A percentile compares a stretch with the other conserved stretches of the same genome.
Conservation (phyloP, 1,140 invertebrate species). For the Pseudobourletiella spinata region DNA sequence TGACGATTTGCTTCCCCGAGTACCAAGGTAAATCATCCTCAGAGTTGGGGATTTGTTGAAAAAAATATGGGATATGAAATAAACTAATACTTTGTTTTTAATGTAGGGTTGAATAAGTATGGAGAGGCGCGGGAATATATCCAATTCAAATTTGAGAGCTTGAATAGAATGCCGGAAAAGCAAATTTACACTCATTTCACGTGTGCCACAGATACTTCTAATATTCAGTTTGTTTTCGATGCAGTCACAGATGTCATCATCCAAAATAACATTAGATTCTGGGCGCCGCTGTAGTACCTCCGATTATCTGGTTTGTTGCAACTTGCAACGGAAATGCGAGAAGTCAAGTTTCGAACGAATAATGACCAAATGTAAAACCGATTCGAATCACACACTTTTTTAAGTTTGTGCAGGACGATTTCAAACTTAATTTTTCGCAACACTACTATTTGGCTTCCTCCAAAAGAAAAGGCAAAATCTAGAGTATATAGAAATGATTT, state of each 20-base stretch:
- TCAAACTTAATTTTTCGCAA: too few relatives aligned
- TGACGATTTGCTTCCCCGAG: conserved; percentile 91
- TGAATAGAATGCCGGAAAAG: conserved; percentile 78
- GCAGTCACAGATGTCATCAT: conserved; percentile 87
- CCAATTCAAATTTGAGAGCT: conserved; percentile 77
- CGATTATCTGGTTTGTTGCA: too few relatives aligned
- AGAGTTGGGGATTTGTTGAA: not conserved
- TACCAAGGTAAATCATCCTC: conserved; percentile 61
- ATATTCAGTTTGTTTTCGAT: conserved; percentile 87
- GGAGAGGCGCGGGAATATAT: conserved; percentile 81
- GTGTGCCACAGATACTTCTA: conserved; percentile 83
- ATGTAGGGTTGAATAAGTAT: conserved; percentile 67
- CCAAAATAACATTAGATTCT: conserved; percentile 86
- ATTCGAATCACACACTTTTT: too few relatives aligned
- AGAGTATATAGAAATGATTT: too few relatives aligned
- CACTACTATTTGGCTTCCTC: too few relatives aligned
- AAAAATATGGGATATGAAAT: not conserved
- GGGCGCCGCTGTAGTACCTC: conserved; percentile 69
- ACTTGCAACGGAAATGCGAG: too few relatives aligned
- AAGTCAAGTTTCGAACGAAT: too few relatives aligned
- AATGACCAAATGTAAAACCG: too few relatives aligned
- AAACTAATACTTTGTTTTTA: conserved; percentile 16
- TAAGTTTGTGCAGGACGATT: too few relatives aligned
- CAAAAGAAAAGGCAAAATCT: too few relatives aligned
- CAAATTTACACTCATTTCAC: conserved; percentile 89